phyloP scores from a whole-genome alignment of 2,113 vertebrate genomes.

The Gymnogyps californianus region DNA sequence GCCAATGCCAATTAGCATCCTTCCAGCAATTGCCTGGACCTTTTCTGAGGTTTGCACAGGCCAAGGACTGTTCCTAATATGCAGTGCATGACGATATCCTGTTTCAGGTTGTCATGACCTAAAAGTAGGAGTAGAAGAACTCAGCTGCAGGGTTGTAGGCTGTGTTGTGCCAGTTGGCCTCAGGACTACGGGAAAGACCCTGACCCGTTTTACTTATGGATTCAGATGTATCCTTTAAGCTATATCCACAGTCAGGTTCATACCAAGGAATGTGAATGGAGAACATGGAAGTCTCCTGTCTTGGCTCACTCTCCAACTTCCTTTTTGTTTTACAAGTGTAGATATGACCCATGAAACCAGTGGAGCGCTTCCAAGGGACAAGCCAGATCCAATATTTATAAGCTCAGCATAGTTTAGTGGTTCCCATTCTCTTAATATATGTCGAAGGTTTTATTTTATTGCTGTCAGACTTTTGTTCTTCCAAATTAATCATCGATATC shows the following conservation, averaged over 20 bases:
- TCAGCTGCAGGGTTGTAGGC: background rate
- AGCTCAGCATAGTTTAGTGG: background rate
- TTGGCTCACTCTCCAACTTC: background rate
- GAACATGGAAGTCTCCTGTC: background rate
- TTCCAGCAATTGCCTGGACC: background rate
- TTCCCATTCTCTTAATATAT: background rate
- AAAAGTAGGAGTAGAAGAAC: background rate
- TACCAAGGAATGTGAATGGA: background rate
- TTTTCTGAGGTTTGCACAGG: background rate
- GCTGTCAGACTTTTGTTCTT: background rate
- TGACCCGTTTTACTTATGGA: background rate
- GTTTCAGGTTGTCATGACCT: background rate
- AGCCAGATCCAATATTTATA: background rate
- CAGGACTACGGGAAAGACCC: background rate
- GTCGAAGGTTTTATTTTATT: background rate
- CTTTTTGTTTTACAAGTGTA: background rate
- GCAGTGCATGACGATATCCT: background rate
- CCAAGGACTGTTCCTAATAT: background rate
- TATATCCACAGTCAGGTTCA: background rate
- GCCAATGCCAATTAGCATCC: background rate
- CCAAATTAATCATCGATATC: background rate
- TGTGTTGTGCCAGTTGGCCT: background rate
- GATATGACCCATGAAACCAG: background rate
- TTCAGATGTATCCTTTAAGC: background rate
- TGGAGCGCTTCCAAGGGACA: background rate